phyloP scores from a whole-genome alignment of 2,888 invertebrate species.

The Unio delphinus region DNA sequence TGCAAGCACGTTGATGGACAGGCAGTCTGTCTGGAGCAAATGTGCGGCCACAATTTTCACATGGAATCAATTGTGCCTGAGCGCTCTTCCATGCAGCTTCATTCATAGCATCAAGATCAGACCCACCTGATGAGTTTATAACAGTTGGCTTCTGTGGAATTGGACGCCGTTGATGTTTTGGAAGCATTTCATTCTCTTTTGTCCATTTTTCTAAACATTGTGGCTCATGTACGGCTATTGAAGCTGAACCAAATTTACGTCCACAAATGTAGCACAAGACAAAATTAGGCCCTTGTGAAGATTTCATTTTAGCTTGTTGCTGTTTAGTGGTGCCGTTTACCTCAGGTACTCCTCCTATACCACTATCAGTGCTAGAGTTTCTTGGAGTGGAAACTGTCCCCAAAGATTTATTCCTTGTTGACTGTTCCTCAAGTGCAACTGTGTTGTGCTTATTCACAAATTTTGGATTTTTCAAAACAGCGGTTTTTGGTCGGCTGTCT shows the following conservation, averaged over 20 bases:
- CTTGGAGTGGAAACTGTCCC: not conserved
- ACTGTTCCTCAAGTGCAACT: constrained; percentile 43
- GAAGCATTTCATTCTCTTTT: constrained; percentile 76
- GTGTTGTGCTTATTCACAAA: constrained; percentile 60
- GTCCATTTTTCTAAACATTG: constrained; percentile 80
- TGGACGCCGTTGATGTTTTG: constrained; percentile 74
- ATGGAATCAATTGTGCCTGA: constrained; percentile 62
- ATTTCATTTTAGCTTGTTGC: constrained; percentile 28
- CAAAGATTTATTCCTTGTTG: constrained; percentile 22
- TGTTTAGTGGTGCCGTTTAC: constrained; percentile 4
- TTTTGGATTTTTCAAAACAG: constrained; percentile 54
- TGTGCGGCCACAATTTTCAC: constrained; percentile 77
- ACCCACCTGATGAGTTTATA: constrained; percentile 44
- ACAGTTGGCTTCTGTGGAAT: constrained; percentile 77
- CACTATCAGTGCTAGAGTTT: too few relatives aligned
- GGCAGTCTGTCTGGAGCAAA: constrained; percentile 79
- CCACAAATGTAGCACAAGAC: constrained; percentile 79
- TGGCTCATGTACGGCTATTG: constrained; percentile 79
- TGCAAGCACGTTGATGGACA: constrained; percentile 77
- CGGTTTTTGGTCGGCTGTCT: constrained; percentile 53
- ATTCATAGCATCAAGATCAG: constrained; percentile 72
- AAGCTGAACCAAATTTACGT: constrained; percentile 78
- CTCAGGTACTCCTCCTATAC: too few relatives aligned
- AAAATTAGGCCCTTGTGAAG: constrained; percentile 62
- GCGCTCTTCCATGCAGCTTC: constrained; percentile 77